Conservation (phyloP, 2,888 invertebrate genomes). For the Archaeoteleia sp. region DNA sequence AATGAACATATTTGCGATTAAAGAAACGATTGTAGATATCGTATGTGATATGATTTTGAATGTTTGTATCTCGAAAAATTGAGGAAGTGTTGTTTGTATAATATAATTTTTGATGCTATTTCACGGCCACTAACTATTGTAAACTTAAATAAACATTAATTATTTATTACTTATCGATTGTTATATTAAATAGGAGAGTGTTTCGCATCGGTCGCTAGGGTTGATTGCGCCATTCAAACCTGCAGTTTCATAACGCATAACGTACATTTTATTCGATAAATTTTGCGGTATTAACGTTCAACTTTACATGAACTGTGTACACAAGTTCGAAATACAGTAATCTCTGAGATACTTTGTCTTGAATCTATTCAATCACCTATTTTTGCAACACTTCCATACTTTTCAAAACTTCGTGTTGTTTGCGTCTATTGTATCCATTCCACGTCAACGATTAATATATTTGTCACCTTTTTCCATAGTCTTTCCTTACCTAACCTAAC, state of each 20-base stretch:
- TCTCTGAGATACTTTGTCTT: too few species aligned
- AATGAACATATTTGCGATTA: not conserved
- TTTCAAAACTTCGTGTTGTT: too few species aligned
- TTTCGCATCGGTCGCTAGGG: slow-evolving; percentile 38
- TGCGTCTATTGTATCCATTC: too few species aligned
- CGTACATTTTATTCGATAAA: too few species aligned
- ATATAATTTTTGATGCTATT: slow-evolving; percentile 59
- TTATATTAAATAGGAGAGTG: slow-evolving; percentile 55
- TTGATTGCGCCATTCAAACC: slow-evolving; percentile 41
- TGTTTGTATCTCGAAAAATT: slow-evolving; percentile 46
- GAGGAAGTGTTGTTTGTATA: slow-evolving; percentile 52
- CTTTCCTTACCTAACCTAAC: too few species aligned
- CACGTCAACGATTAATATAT: too few species aligned
- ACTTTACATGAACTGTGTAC: too few species aligned
- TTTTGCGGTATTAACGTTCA: too few species aligned
- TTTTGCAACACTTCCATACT: too few species aligned
- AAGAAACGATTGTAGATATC: slow-evolving; percentile 28
- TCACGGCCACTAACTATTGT: slow-evolving; percentile 61
- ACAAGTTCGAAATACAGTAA: too few species aligned
- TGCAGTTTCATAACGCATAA: not conserved
- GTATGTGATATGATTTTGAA: slow-evolving; percentile 51
- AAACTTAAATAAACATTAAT: slow-evolving; percentile 54
- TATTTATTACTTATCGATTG: slow-evolving; percentile 62
- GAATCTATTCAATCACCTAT: too few species aligned
- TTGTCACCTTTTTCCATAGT: too few species aligned